Base-by-base conservation (phyloP, 2,888 invertebrate species). In the Meteorus cinctellus region DNA sequence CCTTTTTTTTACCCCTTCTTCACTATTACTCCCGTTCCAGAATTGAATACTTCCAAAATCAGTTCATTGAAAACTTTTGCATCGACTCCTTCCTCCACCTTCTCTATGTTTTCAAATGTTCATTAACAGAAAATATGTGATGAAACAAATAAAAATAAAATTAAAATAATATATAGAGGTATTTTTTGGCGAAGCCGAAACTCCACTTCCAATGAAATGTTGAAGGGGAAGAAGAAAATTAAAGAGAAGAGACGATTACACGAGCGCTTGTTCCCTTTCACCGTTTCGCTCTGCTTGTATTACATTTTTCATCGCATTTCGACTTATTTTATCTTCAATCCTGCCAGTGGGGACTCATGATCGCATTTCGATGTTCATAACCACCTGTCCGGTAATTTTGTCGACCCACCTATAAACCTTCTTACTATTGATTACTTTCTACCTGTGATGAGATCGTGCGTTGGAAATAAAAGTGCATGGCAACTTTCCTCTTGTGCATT, bases 31-130 rank as follows among this genome's bases (percentile, higher is more conserved):
- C 19, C 6, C 36, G 19, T 3, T n/a, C 10, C 65, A 4, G 8
- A 34, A 14, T 10, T 36, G 48, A 8, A 48, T 4, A 29, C 29
- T 60, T 36, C 48, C 74, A 68, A 59, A 66, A 67, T 60, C 65
- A 29, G 16, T 29, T 62, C 8, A 41, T 41, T 41, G 41, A 31
- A 16, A 29, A 16, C 31, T 62, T 16, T 62, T 6, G 4, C 31
- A 41, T 2, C 12, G 6, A 41, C 12, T 41, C 6, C 8, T 41
- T 41, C 12, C 8, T 41, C 41, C 8, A 8, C 8, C 12, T 5
- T 41, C 1, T 41, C 24, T 59, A 5, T 59, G 1, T 60, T 60
- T 60, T 29, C 14, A 12, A 29, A 60, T 0, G 1, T 27, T 29
- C 14, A 60, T 60, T 14, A 29, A 60, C 60, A 10, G 12, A 41